phyloP scores from a whole-genome alignment of 2,888 invertebrate species.

The Drosophila eohydei region DNA sequence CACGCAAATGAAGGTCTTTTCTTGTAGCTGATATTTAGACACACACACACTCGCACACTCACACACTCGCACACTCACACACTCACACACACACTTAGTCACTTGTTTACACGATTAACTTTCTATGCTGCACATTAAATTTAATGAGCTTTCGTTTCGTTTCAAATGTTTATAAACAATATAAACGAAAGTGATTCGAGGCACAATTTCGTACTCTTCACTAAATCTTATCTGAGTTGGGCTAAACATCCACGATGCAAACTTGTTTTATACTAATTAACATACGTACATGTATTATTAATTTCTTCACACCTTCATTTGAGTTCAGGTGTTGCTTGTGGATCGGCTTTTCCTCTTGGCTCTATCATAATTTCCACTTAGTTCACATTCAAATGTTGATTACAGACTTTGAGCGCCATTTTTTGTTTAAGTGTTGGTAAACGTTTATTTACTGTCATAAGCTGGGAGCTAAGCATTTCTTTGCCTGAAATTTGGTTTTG shows the following conservation, averaged over 20 bases:
- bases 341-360: not conserved
- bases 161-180: slow-evolving; percentile 53
- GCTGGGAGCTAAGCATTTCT: no score
- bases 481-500: not conserved
- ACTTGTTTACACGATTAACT: slow-evolving; percentile 30
- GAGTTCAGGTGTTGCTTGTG: not conserved
- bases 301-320: not conserved
- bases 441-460: not conserved
- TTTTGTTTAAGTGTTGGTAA: slow-evolving; percentile 13
- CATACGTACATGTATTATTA: not conserved
- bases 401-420: slow-evolving; percentile 7
- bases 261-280: not conserved
- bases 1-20: slow-evolving; percentile 57
- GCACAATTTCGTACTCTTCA: slow-evolving; percentile 18
- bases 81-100: not conserved
- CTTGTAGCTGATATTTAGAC: slow-evolving; percentile 23
- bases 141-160: slow-evolving; percentile 70
- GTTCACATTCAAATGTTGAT: not conserved
- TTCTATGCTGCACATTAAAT: slow-evolving; percentile 51
- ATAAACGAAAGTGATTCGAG: slow-evolving; percentile 31
- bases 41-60: slow-evolving; percentile 11
- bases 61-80: not conserved
- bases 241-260: not conserved
- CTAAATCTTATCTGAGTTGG: slow-evolving; percentile 16
- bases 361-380: not conserved